Evolutionary conservation across 2,113 vertebrate genomes (phyloP), one percentile per base, ranked within the genome.

Genomic region (Xerus inauris): DNA sequence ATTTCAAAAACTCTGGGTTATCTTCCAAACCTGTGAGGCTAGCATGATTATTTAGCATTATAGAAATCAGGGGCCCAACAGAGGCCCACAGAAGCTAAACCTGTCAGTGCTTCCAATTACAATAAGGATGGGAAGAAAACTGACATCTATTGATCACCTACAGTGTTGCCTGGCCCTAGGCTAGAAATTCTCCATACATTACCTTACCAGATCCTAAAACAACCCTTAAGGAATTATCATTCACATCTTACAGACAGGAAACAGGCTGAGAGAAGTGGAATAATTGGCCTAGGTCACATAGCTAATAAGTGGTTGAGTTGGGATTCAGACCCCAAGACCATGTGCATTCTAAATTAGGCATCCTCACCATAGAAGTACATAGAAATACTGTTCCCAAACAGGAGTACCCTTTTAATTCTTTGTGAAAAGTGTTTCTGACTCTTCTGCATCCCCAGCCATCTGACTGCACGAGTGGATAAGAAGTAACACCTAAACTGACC

Each of bases 1-100:
- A 97, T 97, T 97, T 97, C 80, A 97, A 96, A 97, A 97, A 96
- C 95, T 97, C 97, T 97, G 95, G 96, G 93, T 97, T 94, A 96
- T 97, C 97, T 96, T 98, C 97, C 95, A 96, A 97, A 97, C 89
- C 96, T 96, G 96, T 89, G 96, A 95, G 89, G 93, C 96, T 94
- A 97, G 91, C 94, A 94, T 86, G 86, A 95, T 91, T 91, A 95
- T 69, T 90, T 67, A 95, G 92, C 83, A 97, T 94, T 96, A 97
- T 94, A 95, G 40, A 96, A 87, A 97, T 73, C 38, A 96, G 83
- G 77, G 49, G 62, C 86, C 93, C 77, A 82, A 81, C 24, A 79
- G 85, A 96, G 86, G 85, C 88, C 95, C 88, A 76, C 5, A 96
- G 88, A 89, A 81, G 73, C 72, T 94, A 96, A 94, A 93, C 69